These are phyloP conservation scores for Mactra quadrangularis DNA, from an alignment of 1,140 invertebrate genomes.

Conservation along the genomic window DNA sequence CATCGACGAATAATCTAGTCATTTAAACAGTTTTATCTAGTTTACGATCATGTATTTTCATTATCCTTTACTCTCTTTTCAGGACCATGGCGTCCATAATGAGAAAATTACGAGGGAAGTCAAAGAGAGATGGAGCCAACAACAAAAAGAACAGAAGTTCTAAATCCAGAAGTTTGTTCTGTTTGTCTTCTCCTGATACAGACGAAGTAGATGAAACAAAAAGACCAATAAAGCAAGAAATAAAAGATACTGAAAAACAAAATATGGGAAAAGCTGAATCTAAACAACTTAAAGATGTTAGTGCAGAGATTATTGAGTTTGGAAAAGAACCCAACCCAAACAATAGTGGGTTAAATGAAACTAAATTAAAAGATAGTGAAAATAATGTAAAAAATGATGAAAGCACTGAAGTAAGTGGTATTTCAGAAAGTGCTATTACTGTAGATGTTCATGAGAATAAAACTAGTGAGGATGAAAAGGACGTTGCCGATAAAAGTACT, in stretches of 20 bases:
- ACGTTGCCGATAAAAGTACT: too few species aligned
- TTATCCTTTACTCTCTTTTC: too few species aligned
- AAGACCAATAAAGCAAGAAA: constrained; percentile 9
- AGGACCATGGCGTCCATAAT: constrained; percentile 38
- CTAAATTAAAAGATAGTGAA: not conserved
- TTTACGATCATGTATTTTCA: too few species aligned
- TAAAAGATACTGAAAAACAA: constrained; percentile 14
- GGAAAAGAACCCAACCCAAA: not conserved
- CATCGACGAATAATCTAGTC: too few species aligned
- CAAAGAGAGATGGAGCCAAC: not conserved
- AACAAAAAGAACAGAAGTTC: constrained; percentile 9
- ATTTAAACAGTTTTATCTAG: too few species aligned
- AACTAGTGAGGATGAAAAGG: not conserved
- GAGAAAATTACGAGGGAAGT: constrained; percentile 9
- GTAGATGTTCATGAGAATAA: not conserved
- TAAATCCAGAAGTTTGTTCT: constrained; percentile 14
- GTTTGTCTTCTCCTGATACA: constrained; percentile 2
- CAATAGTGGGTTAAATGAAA: not conserved
- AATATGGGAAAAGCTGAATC: constrained; percentile 38
- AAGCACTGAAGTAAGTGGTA: not conserved
- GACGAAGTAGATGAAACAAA: constrained; percentile 15
- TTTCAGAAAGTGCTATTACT: not conserved
- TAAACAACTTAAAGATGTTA: constrained; percentile 14
- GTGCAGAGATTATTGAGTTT: constrained; percentile 7
- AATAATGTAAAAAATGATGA: not conserved